Base-by-base conservation (phyloP, 2,888 invertebrate genomes). In the Callyntrura sp. region DNA sequence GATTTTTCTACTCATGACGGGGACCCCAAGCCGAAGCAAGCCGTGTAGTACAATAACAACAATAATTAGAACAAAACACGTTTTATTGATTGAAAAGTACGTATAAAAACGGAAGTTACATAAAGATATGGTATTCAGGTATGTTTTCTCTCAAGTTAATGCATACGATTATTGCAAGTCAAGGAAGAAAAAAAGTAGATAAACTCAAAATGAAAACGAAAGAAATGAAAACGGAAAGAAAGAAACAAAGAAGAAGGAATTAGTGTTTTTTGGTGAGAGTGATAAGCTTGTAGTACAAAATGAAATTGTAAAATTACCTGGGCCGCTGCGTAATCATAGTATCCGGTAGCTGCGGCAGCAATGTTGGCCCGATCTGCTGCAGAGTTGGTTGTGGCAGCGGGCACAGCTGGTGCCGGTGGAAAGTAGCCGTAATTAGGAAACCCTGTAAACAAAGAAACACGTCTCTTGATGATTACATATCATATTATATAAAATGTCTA, bases 361-460 rank as follows among this genome's bases (percentile, higher is more conserved):
- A 95, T 94, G 88, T 91, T 93, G 65, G 90, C 91, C 86, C 92
- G 91, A 86, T 92, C 91, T 90, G 93, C 90, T 85, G 93, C 90
- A 91, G 92, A 94, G 94, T 92, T 94, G 92, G 93, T 94, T 94
- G 93, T 93, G 91, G 94, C 94, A 94, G 96, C 95, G 95, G 96
- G 95, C 95, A 96, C 94, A 94, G 94, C 94, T 94, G 95, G 95
- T 94, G 94, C 94, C 88, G 94, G 94, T 90, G 94, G 94, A 93
- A 95, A 94, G 94, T 95, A 95, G 94, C 95, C 94, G 94, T 94
- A 95, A 94, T 95, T 94, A 94, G 95, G 95, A 94, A 95, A 95
- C 94, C 95, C 95, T 95, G 94, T 84, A 93, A 93, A 83, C 90
- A 88, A 88, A 84, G 62, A 88, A 83, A 88, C 73, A 86, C 28